phyloP scores from a whole-genome alignment of 2,888 invertebrate species.

The Cecidostiba fungosa region DNA sequence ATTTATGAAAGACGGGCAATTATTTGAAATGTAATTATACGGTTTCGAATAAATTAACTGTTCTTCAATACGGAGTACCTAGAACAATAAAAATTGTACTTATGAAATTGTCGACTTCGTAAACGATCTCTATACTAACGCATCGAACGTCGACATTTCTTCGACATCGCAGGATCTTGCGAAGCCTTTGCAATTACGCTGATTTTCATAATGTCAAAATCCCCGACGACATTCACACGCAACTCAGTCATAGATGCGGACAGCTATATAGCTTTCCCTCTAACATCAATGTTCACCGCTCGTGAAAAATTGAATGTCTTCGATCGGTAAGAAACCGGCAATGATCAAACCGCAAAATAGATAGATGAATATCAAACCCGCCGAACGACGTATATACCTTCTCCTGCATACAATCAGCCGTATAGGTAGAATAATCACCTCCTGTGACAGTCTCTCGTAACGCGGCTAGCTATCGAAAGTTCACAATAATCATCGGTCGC shows the following conservation, averaged over 20 bases:
- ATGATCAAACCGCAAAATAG: not conserved
- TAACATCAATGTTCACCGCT: conserved; percentile 28
- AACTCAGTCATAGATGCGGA: not conserved
- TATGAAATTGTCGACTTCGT: not conserved
- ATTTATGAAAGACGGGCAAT: not conserved
- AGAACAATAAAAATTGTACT: not conserved
- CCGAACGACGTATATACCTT: not conserved
- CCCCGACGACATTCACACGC: not conserved
- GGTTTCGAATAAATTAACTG: not conserved
- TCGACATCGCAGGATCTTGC: not conserved
- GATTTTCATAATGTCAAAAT: conserved; percentile 45
- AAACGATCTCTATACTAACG: not conserved
- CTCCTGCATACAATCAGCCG: not conserved
- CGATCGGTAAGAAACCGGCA: conserved; percentile 1
- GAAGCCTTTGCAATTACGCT: conserved; percentile 32
- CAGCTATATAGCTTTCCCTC: not conserved
- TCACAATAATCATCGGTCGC: not conserved
- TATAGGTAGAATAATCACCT: not conserved
- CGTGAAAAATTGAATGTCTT: conserved; percentile 37
- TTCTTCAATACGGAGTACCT: not conserved
- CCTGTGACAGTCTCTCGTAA: not conserved
- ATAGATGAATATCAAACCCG: not conserved
- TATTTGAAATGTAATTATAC: not conserved
- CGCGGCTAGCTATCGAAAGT: not conserved
- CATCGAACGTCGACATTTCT: not conserved